Base-by-base conservation (phyloP, 2,797 vertebrate genomes). In the Molossus alvarezi region DNA sequence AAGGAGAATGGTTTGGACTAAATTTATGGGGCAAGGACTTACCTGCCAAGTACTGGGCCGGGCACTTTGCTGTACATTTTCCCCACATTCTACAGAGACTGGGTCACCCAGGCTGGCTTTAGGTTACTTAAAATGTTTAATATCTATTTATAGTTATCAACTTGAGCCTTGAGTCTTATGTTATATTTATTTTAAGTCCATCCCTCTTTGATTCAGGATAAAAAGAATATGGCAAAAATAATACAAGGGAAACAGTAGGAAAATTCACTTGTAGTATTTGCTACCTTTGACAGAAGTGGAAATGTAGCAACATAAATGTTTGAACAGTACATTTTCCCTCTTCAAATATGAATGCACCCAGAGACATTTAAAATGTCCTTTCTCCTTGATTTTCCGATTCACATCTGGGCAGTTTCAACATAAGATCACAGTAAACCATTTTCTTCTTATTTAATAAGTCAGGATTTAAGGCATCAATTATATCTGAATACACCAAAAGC, bases 381-480 rank as follows among this genome's bases (percentile, higher is more conserved):
- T 90, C 72, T 92, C 72, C 82, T 90, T 93, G 96, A 90, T 90
- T 95, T 96, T 93, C 71, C 75, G 41, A 95, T 79, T 96, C 91
- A 58, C 92, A 90, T 91, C 96, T 71, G 69, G 80, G 60, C 33
- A 73, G 76, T 64, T 60, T 95, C 62, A 37, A 64, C 15, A 0
- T 10, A 57, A 95, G 92, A 92, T 91, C 82, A 92, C 84, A 94
- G 95, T 29, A 71, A 96, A 91, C 53, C n/a, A 23, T 65, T 95
- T 95, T 71, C 60, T 90, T 88, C 95, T 87, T 96, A 92, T 85
- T 97, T 90, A 95, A 60, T 91, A 95, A 97, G 91, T 92, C 77
- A 57, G 73, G 65, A 87, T 69, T 96, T 77, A 67, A 21, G 76
- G 84, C 53, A n/a, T 73, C 27, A 29, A 12, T 88, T 88, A 62